Conservation (phyloP, 1,140 invertebrate species). For the Colletes gigas region DNA sequence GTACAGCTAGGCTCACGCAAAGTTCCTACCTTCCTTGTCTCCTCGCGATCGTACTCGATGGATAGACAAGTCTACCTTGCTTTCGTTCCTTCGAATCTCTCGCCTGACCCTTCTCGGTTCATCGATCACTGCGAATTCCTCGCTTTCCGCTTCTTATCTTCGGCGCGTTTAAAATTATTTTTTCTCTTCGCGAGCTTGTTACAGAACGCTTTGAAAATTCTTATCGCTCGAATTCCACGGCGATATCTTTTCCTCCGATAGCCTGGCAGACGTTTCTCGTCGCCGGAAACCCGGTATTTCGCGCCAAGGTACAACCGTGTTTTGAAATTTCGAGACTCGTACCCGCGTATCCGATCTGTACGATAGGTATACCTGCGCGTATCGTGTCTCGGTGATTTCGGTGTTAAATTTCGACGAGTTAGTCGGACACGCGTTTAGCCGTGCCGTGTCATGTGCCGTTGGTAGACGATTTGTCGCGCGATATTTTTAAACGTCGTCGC, state of each 20-base stretch:
- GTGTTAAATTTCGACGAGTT: slow-evolving; percentile 26
- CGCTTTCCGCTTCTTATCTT: neutral
- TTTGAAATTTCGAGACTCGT: no score
- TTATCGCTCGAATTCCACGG: no score
- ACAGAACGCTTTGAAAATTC: no score
- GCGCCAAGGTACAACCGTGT: no score
- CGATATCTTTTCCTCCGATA: no score
- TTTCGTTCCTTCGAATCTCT: neutral
- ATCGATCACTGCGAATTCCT: neutral
- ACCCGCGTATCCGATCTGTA: no score
- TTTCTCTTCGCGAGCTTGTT: no score
- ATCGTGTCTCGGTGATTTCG: neutral
- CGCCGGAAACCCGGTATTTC: no score
- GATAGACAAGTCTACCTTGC: neutral
- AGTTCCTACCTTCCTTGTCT: slow-evolving; percentile 32
- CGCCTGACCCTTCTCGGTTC: neutral
- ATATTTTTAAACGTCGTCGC: slow-evolving; percentile 69
- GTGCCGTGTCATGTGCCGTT: slow-evolving; percentile 1
- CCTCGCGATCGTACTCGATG: slow-evolving; percentile 5
- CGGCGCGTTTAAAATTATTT: no score
- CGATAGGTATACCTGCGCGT: neutral
- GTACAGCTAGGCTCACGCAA: slow-evolving; percentile 63
- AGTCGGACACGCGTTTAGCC: neutral
- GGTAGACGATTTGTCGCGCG: slow-evolving; percentile 51
- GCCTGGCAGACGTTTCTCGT: no score